These are phyloP conservation scores for Drosophila longiperda DNA, from an alignment of 2,888 invertebrate species.

Conservation along the genomic window DNA sequence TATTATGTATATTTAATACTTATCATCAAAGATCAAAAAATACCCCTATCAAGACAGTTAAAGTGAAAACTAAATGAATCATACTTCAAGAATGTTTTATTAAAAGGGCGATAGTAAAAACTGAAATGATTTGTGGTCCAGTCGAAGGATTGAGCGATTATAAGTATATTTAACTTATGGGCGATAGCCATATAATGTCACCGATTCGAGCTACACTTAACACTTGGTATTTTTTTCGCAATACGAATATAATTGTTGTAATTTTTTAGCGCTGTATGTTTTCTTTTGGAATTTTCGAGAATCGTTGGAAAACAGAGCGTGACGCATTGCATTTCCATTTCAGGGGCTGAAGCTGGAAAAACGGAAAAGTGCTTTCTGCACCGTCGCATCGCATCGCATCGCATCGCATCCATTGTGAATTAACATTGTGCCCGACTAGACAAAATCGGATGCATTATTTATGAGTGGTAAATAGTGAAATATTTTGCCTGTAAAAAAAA, in stretches of 20 bases:
- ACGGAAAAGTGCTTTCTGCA: conserved; percentile 46
- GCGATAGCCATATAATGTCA: conserved; percentile 7
- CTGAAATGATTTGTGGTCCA: neutral
- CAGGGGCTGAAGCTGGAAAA: conserved; percentile 34
- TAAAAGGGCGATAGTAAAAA: conserved; percentile 8
- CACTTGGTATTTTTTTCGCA: neutral
- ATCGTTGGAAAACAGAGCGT: conserved; percentile 57
- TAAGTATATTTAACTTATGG: conserved; percentile 1
- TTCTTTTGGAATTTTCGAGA: conserved; percentile 17
- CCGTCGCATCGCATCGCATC: conserved; percentile 11
- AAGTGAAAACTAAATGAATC: neutral
- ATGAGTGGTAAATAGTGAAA: conserved; percentile 24
- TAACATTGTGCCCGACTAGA: conserved; percentile 1
- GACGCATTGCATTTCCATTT: conserved; percentile 66
- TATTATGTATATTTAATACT: neutral
- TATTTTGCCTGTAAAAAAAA: neutral
- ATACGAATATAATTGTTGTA: neutral
- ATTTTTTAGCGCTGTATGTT: neutral
- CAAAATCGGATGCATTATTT: conserved; percentile 37
- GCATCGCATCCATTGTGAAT: conserved; percentile 23
- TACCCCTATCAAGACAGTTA: neutral
- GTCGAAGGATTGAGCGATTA: neutral
- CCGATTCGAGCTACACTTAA: neutral
- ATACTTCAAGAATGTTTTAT: neutral
- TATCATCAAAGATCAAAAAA: neutral